phyloP scores from a whole-genome alignment of 2,888 invertebrate genomes.

The Epistrophe grossulariae region DNA sequence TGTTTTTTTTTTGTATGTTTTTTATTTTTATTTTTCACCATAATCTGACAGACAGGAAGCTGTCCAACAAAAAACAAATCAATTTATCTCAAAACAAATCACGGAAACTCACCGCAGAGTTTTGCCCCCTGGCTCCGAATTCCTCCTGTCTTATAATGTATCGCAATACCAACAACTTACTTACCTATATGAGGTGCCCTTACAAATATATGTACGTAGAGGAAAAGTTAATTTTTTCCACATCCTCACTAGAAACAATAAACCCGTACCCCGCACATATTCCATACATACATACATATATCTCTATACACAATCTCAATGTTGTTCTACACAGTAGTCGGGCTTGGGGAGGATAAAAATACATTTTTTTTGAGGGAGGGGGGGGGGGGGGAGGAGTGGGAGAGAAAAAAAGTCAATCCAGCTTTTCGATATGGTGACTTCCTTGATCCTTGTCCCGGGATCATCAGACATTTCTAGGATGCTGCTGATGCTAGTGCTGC shows the following conservation, averaged over 20 bases:
- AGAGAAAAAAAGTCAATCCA: constrained; percentile 54
- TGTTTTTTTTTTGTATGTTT: neutral
- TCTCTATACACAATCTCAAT: neutral
- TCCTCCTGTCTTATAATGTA: constrained; percentile 7
- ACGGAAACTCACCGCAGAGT: constrained; percentile 64
- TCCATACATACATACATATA: neutral
- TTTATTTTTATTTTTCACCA: neutral
- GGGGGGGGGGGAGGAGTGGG: neutral
- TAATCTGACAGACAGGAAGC: constrained; percentile 63
- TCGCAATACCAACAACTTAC: neutral
- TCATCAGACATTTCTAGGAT: constrained; percentile 69
- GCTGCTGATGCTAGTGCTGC: constrained; percentile 5
- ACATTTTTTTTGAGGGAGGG: neutral
- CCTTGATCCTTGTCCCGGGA: constrained; percentile 68
- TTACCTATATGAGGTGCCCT: constrained; percentile 3
- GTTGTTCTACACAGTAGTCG: neutral
- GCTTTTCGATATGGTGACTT: constrained; percentile 63
- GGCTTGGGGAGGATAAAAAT: constrained; percentile 5
- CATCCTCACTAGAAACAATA: constrained; percentile 43
- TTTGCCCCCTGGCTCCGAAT: constrained; percentile 25
- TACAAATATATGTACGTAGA: neutral
- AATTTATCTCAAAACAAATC: constrained; percentile 74
- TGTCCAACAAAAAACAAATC: constrained; percentile 71
- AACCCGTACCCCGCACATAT: constrained; percentile 9
- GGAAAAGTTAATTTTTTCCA: constrained; percentile 64